Evolutionary conservation across 2,888 invertebrate genomes (phyloP), one percentile per base, ranked within the genome.

Genomic region (Ypsolopha sequella): DNA sequence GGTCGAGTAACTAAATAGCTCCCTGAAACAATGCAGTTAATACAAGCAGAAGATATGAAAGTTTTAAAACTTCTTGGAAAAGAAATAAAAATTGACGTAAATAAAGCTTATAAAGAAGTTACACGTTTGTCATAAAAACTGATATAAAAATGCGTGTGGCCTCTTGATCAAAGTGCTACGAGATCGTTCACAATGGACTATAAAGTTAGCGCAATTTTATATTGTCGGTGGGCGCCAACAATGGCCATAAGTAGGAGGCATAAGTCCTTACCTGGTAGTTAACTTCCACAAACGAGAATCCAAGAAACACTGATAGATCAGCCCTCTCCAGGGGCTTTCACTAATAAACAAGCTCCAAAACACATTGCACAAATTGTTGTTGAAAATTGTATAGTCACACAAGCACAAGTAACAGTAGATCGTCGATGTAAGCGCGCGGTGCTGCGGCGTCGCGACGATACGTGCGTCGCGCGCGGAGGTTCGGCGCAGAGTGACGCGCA

Each of bases 391-490:
- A 58, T 61, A 57, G 66, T 68, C 74, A 76, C 24, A 24, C 76
- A 68, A 69, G 61, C 70, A 71, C 74, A 39, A 49, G 38, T 36
- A 36, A 8, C 58, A 52, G 54, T 50, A 58, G 59, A 64, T 63
- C 66, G 65, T 73, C 70, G 69, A 59, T 54, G 57, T 62, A 53
- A 58, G 65, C 74, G 69, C 70, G 70, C 63, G 63, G 61, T 68
- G 67, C 76, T 72, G 62, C 80, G 62, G 68, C 79, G 76, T 56
- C 80, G 76, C 82, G 80, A 81, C 80, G 50, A 33, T 24, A 75
- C 79, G 57, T 47, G 53, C 63, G 78, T 80, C 84, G 79, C 81
- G 78, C 74, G 76, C 75, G 68, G 82, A 80, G 82, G 70, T 70
- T 80, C 65, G 68, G 71, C 85, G 81, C 85, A 78, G 73, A 84